Base-by-base conservation (phyloP, 2,113 vertebrate species). In the Brienomyrus brachyistius region DNA sequence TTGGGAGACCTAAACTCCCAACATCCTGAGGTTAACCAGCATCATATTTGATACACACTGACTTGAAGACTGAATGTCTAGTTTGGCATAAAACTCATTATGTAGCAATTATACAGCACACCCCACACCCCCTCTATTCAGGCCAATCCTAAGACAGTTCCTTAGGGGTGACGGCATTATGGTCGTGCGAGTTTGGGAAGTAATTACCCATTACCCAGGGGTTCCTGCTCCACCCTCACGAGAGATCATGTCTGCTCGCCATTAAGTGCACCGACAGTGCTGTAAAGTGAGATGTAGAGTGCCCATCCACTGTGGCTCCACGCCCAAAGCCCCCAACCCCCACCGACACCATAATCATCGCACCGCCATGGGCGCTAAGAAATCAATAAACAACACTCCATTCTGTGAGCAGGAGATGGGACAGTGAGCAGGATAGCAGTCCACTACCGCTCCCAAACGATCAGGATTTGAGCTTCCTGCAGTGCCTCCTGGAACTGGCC, bases 351-450 rank as follows among this genome's bases (percentile, higher is more conserved):
- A 56, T 47, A 80, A 89, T 89, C 88, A 83, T 88, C 89, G 4
- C 89, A 90, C 77, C 87, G 89, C 70, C 80, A 66, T 77, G 89
- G 91, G 90, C 88, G 91, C 90, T 89, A 88, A 82, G 19, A 90
- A 90, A 92, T 92, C 91, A 52, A 92, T 91, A 92, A 89, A 19
- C 82, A 89, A 91, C 89, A 90, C 88, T 93, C 62, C 62, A 59
- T 88, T 54, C 35, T 27, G n/a, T 90, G 17, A 77, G 87, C 83
- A 86, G 87, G 59, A 50, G 50, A 91, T 87, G 85, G 85, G 85
- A 87, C 85, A 54, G 47, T 31, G 85, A 51, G n/a, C 82, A 83
- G 89, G 89, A 40, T 17, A 77, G 70, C 27, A 43, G 54, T 54
- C 52, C 52, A 54, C 52, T 54, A 21, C 52, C 17, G 17, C 54